Base-by-base conservation (phyloP, 2,113 vertebrate genomes). In the Eudyptes chrysolophus region DNA sequence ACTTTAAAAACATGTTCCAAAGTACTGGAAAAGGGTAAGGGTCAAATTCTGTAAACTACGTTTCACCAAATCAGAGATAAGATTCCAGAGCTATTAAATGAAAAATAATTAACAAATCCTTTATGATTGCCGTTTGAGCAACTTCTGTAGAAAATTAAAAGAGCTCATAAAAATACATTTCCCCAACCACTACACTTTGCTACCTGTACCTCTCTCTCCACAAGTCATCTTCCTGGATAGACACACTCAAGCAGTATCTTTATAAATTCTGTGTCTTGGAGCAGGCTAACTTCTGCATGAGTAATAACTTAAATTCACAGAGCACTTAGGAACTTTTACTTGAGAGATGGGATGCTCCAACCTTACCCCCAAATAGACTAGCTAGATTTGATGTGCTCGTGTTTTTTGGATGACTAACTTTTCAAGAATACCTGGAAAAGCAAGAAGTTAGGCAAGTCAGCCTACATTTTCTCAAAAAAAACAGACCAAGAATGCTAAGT, bases 351-450 rank as follows among this genome's bases (percentile, higher is more conserved):
- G 24, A 46, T 62, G n/a, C 48, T 80, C 51, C 64, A 91, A 40
- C 40, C 49, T 82, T 16, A 72, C 29, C 58, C 22, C 20, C 55
- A 71, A 89, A 78, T 2, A 88, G 38, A 77, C 32, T 81, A 70
- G 30, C 52, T 83, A 89, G 13, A 85, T 92, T 77, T 65, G 34
- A 80, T 24, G 32, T 29, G 16, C 42, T 79, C 5, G 1, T 61
- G 44, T 6, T 72, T 92, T 96, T 72, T 87, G 29, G 34, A 60
- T 76, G 84, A 46, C 30, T 76, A 87, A 92, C 89, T 92, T 92
- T 89, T 79, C 70, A 76, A 89, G 60, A 96, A 72, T 61, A 94
- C 54, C 66, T 89, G 44, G 62, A 96, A 94, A 92, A 89, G 54
- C 48, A 85, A 48, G 38, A 84, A 65, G 74, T 93, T 90, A 51